These are phyloP conservation scores for Pimephales promelas DNA, from an alignment of 2,113 vertebrate genomes.

Conservation along the genomic window DNA sequence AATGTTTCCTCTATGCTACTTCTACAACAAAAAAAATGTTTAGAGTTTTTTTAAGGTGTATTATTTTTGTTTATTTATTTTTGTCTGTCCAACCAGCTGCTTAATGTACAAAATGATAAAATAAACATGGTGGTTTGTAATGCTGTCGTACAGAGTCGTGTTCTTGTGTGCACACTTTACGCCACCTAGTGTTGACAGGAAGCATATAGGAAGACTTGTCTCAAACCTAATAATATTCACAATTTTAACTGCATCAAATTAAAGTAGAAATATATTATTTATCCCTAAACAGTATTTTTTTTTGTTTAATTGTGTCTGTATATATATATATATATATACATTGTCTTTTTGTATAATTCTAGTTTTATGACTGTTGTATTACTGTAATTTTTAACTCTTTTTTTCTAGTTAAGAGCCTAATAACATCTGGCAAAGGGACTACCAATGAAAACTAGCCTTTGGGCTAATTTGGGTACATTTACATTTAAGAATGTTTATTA, in stretches of 20 bases:
- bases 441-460: too few relatives aligned
- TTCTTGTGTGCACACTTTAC: constrained; percentile 3
- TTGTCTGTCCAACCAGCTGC: constrained; percentile 42
- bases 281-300: neutral
- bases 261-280: neutral
- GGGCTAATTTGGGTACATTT: too few relatives aligned
- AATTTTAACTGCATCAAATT: neutral
- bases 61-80: constrained; percentile 37
- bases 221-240: neutral
- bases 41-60: neutral
- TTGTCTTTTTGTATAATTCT: too few relatives aligned
- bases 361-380: too few relatives aligned
- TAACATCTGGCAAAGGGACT: too few relatives aligned
- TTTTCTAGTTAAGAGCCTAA: too few relatives aligned
- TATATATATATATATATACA: too few relatives aligned
- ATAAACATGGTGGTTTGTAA: constrained; percentile 49
- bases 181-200: constrained; percentile 41
- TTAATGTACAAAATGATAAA: constrained; percentile 41
- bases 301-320: too few relatives aligned
- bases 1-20: constrained; percentile 1
- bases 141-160: neutral
- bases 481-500: too few relatives aligned
- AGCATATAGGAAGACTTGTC: too few relatives aligned
- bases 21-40: constrained; percentile 20
- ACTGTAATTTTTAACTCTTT: too few relatives aligned